Conservation (phyloP, 2,113 vertebrate species). For the Antidorcas marsupialis region DNA sequence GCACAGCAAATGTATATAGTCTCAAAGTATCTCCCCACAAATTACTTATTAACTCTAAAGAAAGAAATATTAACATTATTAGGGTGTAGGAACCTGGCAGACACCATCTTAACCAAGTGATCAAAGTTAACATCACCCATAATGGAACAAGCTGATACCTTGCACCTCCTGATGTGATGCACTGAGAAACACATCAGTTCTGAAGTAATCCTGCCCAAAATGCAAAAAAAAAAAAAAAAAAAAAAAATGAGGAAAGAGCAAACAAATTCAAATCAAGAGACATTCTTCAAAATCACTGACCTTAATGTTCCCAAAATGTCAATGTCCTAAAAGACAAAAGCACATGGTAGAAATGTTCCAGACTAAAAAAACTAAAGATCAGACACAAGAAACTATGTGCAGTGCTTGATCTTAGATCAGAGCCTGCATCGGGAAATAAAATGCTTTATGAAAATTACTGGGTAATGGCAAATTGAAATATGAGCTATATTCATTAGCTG, state of each 20-base stretch:
- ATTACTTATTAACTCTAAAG: background rate
- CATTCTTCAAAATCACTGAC: background rate
- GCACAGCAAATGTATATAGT: background rate
- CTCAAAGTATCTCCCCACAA: background rate
- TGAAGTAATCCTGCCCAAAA: background rate
- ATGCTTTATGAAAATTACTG: background rate
- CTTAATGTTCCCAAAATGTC: background rate
- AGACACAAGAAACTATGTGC: background rate
- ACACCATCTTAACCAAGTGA: background rate
- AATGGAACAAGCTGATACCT: background rate
- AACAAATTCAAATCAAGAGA: background rate
- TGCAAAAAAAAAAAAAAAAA: background rate
- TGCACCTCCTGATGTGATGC: background rate
- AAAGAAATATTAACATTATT: background rate
- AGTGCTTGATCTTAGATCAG: background rate
- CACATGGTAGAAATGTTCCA: background rate
- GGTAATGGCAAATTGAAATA: background rate
- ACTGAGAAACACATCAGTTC: background rate
- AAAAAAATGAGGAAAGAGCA: background rate
- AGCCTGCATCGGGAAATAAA: background rate
- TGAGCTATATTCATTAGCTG: background rate
- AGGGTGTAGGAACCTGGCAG: background rate
- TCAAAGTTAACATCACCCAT: background rate
- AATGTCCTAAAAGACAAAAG: background rate
- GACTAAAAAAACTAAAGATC: background rate